Percentiles rank a stretch among this genome's conserved stretches.
phyloP scores from a whole-genome alignment of 2,888 invertebrate species.

The Phaedon cochleariae region DNA sequence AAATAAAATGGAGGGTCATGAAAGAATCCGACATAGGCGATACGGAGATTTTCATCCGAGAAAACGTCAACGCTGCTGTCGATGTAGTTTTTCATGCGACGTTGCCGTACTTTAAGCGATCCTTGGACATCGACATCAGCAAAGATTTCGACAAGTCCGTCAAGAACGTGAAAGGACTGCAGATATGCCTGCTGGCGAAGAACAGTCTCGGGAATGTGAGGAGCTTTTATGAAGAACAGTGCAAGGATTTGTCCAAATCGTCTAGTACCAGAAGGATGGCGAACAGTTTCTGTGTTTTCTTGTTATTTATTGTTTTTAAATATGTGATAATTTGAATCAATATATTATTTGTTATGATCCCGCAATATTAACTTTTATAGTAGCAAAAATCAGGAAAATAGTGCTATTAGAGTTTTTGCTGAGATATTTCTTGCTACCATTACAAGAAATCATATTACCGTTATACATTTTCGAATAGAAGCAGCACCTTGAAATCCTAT shows the following conservation, averaged over 20 bases:
- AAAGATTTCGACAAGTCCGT: conserved; percentile 48
- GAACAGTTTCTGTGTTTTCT: conserved; percentile 16
- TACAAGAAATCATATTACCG: too few relatives aligned
- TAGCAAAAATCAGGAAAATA: too few relatives aligned
- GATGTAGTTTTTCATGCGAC: conserved; percentile 69
- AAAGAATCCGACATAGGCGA: conserved; percentile 80
- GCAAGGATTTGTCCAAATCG: conserved; percentile 59
- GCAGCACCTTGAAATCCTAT: too few relatives aligned
- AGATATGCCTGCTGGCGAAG: conserved; percentile 78
- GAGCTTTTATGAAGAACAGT: conserved; percentile 76
- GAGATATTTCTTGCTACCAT: too few relatives aligned
- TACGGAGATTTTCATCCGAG: conserved; percentile 74
- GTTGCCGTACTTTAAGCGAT: conserved; percentile 73
- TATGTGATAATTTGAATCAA: conserved; percentile 17
- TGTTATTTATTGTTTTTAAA: conserved; percentile 20
- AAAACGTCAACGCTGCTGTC: conserved; percentile 61
- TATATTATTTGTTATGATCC: too few relatives aligned
- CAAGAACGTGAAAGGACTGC: conserved; percentile 58
- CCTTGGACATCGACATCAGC: conserved; percentile 65
- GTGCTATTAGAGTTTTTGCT: too few relatives aligned
- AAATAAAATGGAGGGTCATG: conserved; percentile 77
- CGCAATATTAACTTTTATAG: too few relatives aligned
- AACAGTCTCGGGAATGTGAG: conserved; percentile 73
- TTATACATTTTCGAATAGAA: too few relatives aligned
- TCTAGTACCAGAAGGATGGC: conserved; percentile 1